Percentiles rank a stretch among this genome's conserved stretches.
Conservation (phyloP, 2,888 invertebrate species). For the Acleris literana region DNA sequence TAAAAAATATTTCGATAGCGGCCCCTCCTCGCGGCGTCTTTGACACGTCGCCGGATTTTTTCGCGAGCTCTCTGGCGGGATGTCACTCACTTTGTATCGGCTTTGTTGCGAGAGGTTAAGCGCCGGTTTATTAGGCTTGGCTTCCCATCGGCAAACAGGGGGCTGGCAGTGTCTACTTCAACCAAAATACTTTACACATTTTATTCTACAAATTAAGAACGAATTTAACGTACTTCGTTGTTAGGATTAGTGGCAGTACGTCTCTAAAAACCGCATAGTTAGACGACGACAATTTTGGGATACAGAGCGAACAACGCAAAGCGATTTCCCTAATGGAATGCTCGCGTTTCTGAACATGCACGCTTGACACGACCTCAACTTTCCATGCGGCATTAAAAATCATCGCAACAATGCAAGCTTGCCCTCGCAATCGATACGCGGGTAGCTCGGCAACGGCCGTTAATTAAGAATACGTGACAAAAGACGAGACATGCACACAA, state of each 20-base stretch:
- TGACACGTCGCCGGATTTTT: conserved; percentile 82
- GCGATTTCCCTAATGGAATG: conserved; percentile 33
- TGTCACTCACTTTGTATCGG: conserved; percentile 83
- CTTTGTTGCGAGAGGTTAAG: conserved; percentile 82
- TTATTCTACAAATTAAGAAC: neutral
- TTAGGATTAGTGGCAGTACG: neutral
- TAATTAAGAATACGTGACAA: conserved; percentile 85
- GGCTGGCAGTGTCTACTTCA: conserved; percentile 39
- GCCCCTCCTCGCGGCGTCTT: conserved; percentile 80
- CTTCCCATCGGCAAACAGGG: conserved; percentile 79
- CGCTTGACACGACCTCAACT: conserved; percentile 23
- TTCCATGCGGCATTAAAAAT: conserved; percentile 48
- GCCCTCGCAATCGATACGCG: conserved; percentile 75
- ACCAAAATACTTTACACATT: conserved; percentile 3
- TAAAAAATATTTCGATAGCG: conserved; percentile 82
- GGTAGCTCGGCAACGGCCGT: conserved; percentile 74
- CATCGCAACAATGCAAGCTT: conserved; percentile 55
- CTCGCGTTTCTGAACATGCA: conserved; percentile 24
- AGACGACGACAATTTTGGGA: conserved; percentile 17
- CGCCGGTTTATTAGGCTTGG: conserved; percentile 80
- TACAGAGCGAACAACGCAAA: conserved; percentile 19
- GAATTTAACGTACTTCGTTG: neutral
- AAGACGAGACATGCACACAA: conserved; percentile 82
- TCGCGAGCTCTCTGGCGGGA: conserved; percentile 79
- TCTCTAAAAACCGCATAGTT: neutral